phyloP scores from a whole-genome alignment of 2,113 vertebrate species.

The Notarius lentiginosus region DNA sequence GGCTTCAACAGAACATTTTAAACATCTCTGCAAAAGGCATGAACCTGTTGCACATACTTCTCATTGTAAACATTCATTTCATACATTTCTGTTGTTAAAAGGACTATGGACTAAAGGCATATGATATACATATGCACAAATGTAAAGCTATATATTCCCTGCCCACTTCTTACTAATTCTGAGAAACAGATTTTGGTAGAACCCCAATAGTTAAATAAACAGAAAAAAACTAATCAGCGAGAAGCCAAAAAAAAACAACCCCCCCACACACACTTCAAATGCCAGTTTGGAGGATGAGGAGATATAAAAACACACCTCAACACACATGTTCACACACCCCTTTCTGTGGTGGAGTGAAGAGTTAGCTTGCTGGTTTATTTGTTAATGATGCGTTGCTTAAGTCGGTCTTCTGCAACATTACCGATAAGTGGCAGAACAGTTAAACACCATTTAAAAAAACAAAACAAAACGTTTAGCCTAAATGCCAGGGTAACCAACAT shows the following conservation, averaged over 20 bases:
- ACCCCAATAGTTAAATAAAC: background rate
- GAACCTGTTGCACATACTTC: slow-evolving; percentile 14
- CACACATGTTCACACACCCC: background rate
- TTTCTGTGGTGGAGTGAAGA: background rate
- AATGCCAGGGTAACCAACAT: background rate
- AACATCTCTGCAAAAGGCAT: slow-evolving; percentile 14
- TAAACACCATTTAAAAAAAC: background rate
- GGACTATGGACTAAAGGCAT: slow-evolving; percentile 31
- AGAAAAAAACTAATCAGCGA: too few species aligned
- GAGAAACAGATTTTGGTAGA: background rate
- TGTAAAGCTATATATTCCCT: background rate
- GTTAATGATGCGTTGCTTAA: background rate
- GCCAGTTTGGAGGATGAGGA: background rate
- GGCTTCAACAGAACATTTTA: slow-evolving; percentile 25
- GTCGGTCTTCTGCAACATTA: background rate
- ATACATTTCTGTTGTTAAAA: slow-evolving; percentile 18
- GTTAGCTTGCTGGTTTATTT: background rate
- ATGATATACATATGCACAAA: background rate
- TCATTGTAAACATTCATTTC: slow-evolving; percentile 46
- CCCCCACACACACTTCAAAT: background rate
- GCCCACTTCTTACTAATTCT: background rate
- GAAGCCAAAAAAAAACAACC: background rate
- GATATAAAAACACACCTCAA: background rate
- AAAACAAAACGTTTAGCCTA: background rate
- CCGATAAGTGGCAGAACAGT: background rate